phyloP scores from a whole-genome alignment of 2,113 vertebrate species.

The Himantopus leucocephalus region DNA sequence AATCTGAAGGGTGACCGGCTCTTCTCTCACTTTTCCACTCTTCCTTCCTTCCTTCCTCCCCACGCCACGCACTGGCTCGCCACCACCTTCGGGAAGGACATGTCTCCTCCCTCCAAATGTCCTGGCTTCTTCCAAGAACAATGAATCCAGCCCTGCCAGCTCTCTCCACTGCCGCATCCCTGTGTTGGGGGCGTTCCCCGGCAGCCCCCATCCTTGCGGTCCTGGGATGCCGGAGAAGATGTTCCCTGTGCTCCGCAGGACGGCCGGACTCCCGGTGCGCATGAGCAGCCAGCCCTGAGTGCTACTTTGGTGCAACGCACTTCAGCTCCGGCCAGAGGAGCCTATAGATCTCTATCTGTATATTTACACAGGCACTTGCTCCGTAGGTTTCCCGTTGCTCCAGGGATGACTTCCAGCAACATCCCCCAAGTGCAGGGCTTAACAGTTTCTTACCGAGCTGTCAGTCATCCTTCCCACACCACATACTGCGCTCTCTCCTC shows the following conservation, averaged over 20 bases:
- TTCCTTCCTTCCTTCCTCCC: not conserved
- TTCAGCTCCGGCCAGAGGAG: not conserved
- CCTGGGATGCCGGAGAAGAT: not conserved
- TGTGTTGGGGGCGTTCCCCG: accelerated
- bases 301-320: not conserved
- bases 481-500: not conserved
- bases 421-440: not conserved
- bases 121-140: not conserved
- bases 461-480: not conserved
- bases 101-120: not conserved
- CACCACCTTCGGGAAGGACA: not conserved
- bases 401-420: not conserved
- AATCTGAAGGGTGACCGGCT: not conserved
- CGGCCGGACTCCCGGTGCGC: accelerated
- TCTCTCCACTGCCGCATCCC: accelerated
- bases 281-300: accelerated
- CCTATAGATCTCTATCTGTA: not conserved
- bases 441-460: not conserved
- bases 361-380: not conserved
- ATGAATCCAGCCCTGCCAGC: not conserved
- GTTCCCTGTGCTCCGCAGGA: not conserved
- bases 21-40: not conserved
- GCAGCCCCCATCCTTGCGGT: not conserved
- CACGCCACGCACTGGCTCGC: accelerated
- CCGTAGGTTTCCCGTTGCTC: not conserved